phyloP scores from a whole-genome alignment of 2,888 invertebrate genomes.

The Hartigia nigra region DNA sequence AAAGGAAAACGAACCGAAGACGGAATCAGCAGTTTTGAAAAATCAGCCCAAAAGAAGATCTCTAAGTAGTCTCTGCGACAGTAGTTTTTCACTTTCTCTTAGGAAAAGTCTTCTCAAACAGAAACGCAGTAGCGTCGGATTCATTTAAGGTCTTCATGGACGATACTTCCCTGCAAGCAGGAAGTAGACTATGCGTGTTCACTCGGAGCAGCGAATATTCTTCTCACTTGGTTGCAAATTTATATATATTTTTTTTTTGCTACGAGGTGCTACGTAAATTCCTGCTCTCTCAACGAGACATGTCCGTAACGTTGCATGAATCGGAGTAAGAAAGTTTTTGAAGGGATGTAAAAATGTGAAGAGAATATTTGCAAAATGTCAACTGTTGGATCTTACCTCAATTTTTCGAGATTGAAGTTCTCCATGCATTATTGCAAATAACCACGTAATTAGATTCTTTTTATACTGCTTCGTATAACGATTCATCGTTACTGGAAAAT shows the following conservation, averaged over 20 bases:
- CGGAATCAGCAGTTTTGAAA: slow-evolving; percentile 14
- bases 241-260: neutral
- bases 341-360: neutral
- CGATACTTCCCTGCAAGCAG: neutral
- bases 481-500: neutral
- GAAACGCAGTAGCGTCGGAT: slow-evolving; percentile 42
- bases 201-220: neutral
- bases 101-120: slow-evolving; percentile 43
- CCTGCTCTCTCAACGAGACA: neutral
- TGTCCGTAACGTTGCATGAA: neutral
- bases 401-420: neutral
- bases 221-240: neutral
- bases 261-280: neutral
- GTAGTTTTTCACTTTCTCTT: slow-evolving; percentile 44
- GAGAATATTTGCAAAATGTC: neutral
- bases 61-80: slow-evolving; percentile 37
- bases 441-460: neutral
- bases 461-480: neutral
- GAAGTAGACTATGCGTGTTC: neutral
- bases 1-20: slow-evolving; percentile 38
- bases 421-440: neutral
- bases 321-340: neutral
- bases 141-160: slow-evolving; percentile 11
- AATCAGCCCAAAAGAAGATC: slow-evolving; percentile 36
- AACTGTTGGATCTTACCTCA: neutral